Evolutionary conservation across 2,113 vertebrate genomes (phyloP), one percentile per base, ranked within the genome.

Genomic region (Notarius lentiginosus): DNA sequence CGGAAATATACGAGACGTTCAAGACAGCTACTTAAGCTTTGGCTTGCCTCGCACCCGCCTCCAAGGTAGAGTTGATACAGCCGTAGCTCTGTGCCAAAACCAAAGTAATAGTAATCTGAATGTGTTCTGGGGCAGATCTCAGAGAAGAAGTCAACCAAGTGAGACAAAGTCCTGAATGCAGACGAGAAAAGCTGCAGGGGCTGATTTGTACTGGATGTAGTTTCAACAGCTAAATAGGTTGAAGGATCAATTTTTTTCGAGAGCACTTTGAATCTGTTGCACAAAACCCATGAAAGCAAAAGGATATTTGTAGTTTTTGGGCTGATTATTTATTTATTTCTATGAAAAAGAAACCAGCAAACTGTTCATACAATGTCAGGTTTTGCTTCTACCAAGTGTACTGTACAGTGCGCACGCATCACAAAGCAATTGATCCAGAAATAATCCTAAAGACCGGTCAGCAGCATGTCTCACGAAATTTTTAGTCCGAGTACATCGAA

Each of bases 1-100:
- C 17, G 66, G 56, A 87, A 87, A 82, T 82, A 61, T 82, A 53
- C 8, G 56, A 82, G 86, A 73, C 24, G 4, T 75, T 73, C 34
- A 82, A 12, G 61, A 41, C 63, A 63, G 41, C 15, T 24, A 55
- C 85, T 61, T 68, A 12, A 47, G 55, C 4, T 73, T 63, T 51
- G 79, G 66, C 56, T 41, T 17, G 55, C 24, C 34, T 41, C 20
- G 10, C 30, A n/a, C 27, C 20, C 5, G 14, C 3, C 22, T 22
- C 5, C 8, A 22, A 66, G 84, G 24, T 66, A 66, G 60, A 30
- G 60, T 65, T 68, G 12, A 14, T 20, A 10, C 20, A 34, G 55
- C 8, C 8, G 7, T 79, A 60, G 77, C 49, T 56, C 77, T 34
- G 15, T 47, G 56, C 79, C 56, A 22, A 12, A 18, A 30, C 9